Evolutionary conservation across 2,797 vertebrate species (phyloP), one percentile per base, ranked within the genome.

Genomic region (Apogon hyalosoma): DNA sequence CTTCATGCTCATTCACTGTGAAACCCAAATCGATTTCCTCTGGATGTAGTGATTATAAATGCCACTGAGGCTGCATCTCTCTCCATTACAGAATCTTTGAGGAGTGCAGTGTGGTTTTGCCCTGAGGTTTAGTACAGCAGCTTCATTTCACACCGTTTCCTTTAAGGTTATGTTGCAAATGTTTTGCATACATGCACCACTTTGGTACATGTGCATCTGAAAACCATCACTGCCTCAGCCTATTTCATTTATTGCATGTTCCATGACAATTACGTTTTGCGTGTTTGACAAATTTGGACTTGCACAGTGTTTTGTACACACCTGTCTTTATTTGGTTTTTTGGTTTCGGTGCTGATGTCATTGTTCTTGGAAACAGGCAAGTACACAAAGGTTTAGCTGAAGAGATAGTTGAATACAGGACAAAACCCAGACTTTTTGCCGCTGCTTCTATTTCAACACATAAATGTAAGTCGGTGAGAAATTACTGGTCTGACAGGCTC

Each of bases 361-460:
- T 52, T 62, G 69, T 68, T 81, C 56, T 54, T 15, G 39, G 48
- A 54, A 69, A 3, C 7, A 54, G 28, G 46, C 42, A 36, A 33
- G 24, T 43, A 58, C 69, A 80, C 70, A 85, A 54, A 78, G 63
- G 57, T 50, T 40, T 19, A 16, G 42, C 51, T 66, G 31, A 66
- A 19, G 31, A 70, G 59, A 43, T 49, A 56, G 67, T 28, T 53
- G 50, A 28, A 65, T 43, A 40, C 66, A 47, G 9, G 53, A 61
- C 46, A 74, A 38, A 78, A 79, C 41, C 62, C 42, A 2, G 12
- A n/a, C 33, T 10, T 13, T 70, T 79, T 82, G 81, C 79, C 28
- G 78, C 16, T 28, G 41, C 76, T 82, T 83, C 45, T 64, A 65
- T 74, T 77, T 85, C 77, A 82, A 50, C 65, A 69, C 74, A 77